A percentile compares a stretch with the other conserved stretches of the same genome.
These are phyloP conservation scores for Porites lobata DNA, from an alignment of 92 coral and sea anemone species.

Conservation along the genomic window DNA sequence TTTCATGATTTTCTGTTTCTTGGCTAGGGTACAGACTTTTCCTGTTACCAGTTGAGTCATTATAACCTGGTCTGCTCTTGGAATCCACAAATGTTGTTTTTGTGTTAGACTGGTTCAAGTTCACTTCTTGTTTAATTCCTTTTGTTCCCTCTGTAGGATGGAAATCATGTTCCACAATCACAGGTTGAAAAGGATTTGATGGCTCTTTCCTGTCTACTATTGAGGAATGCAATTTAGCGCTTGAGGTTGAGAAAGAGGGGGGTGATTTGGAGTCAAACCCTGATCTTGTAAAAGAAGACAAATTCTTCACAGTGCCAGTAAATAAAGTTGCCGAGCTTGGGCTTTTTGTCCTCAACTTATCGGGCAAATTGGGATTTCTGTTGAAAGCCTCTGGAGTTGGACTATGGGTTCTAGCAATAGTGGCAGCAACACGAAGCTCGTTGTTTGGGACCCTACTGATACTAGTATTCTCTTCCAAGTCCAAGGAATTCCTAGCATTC, in stretches of 20 bases:
- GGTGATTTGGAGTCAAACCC: slow-evolving; percentile 27
- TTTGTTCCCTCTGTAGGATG: slow-evolving; percentile 33
- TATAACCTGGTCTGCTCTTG: slow-evolving; percentile 19
- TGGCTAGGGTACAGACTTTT: slow-evolving; percentile 30
- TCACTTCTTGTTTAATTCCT: slow-evolving; percentile 40
- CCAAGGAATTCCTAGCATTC: background rate
- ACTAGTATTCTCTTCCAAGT: background rate
- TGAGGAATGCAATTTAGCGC: slow-evolving; percentile 16
- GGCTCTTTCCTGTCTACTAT: slow-evolving; percentile 12
- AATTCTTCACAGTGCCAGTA: background rate
- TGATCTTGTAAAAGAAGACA: slow-evolving; percentile 5
- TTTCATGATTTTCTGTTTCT: slow-evolving; percentile 45
- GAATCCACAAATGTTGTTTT: background rate
- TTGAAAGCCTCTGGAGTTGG: slow-evolving; percentile 23
- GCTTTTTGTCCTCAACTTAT: slow-evolving; percentile 21
- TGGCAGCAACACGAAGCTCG: slow-evolving; percentile 3
- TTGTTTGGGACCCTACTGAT: slow-evolving; percentile 2
- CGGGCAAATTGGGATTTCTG: background rate
- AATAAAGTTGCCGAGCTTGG: background rate
- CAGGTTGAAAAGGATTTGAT: slow-evolving; percentile 44
- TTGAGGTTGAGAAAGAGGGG: slow-evolving; percentile 14
- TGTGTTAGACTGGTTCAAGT: background rate
- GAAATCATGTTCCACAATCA: slow-evolving; percentile 49
- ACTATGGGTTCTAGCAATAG: slow-evolving; percentile 20
- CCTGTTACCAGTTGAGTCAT: slow-evolving; percentile 6